These are phyloP conservation scores for Tor tambroides DNA, from an alignment of 2,113 vertebrate species.

Conservation along the genomic window DNA sequence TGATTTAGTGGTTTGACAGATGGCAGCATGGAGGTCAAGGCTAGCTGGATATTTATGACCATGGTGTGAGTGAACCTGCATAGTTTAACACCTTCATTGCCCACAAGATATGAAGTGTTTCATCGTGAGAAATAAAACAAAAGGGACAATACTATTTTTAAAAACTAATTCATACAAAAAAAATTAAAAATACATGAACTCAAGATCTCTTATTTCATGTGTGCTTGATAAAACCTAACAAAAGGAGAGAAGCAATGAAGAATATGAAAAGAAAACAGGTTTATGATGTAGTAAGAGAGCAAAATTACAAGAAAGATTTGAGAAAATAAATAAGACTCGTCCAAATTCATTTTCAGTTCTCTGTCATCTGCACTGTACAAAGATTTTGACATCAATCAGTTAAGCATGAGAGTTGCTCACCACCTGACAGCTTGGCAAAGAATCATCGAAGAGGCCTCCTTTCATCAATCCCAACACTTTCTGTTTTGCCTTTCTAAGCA, in stretches of 20 bases:
- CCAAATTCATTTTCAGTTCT: constrained; percentile 31
- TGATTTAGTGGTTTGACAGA: constrained; percentile 26
- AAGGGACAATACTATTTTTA: neutral
- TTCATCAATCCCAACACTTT: neutral
- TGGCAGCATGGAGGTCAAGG: constrained; percentile 50
- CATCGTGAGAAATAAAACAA: constrained; percentile 5
- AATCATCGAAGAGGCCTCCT: neutral
- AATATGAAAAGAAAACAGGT: constrained; percentile 3
- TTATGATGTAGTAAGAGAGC: neutral
- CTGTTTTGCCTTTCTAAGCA: neutral
- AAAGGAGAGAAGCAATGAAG: neutral
- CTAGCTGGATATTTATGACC: constrained; percentile 37
- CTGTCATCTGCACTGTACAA: constrained; percentile 64
- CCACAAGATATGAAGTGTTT: constrained; percentile 23
- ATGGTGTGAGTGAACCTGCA: constrained; percentile 33
- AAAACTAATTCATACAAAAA: neutral
- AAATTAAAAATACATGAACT: neutral
- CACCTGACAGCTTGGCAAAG: constrained; percentile 1
- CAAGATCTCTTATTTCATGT: neutral
- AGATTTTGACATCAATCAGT: neutral
- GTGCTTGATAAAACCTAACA: constrained; percentile 21
- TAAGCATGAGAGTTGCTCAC: neutral
- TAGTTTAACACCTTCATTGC: constrained; percentile 45
- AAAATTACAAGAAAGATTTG: constrained; percentile 14
- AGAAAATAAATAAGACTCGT: constrained; percentile 36